Evolutionary conservation across 1,140 invertebrate species (phyloP).

Genomic region (Pseudomyrmex flavicornis): DNA sequence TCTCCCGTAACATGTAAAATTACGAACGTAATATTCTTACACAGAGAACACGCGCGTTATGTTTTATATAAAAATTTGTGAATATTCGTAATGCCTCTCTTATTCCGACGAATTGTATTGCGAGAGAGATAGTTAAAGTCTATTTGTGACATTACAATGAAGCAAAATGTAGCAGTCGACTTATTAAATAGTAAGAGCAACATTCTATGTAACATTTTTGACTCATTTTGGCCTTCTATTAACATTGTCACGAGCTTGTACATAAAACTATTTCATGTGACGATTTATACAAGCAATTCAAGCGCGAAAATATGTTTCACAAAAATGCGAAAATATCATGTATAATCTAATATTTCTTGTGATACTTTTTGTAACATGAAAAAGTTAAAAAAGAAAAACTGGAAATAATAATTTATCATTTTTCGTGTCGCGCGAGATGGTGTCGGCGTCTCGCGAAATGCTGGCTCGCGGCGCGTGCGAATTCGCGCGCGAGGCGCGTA

Average conservation of each 20-base stretch:
- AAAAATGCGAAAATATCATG: neutral
- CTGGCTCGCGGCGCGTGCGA: slow-evolving; percentile 26
- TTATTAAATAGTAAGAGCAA: neutral
- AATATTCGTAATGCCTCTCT: slow-evolving; percentile 25
- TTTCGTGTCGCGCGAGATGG: slow-evolving; percentile 17
- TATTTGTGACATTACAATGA: slow-evolving; percentile 27
- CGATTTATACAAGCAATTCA: too few relatives aligned
- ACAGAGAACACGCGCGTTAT: slow-evolving; percentile 5
- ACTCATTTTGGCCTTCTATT: too few relatives aligned
- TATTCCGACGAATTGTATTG: slow-evolving; percentile 6
- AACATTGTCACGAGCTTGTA: too few relatives aligned
- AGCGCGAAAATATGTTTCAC: neutral
- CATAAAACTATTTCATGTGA: too few relatives aligned
- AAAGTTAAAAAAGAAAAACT: too few relatives aligned
- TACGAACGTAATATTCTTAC: slow-evolving; percentile 27
- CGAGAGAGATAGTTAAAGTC: slow-evolving; percentile 1
- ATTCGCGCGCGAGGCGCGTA: slow-evolving; percentile 29
- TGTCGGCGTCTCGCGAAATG: neutral
- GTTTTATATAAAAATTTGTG: slow-evolving; percentile 44
- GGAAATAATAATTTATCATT: slow-evolving; percentile 23
- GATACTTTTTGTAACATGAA: neutral
- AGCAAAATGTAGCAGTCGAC: neutral
- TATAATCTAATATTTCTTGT: neutral
- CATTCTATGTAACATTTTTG: neutral
- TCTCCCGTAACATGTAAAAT: slow-evolving; percentile 10